Conservation (phyloP, 2,113 vertebrate genomes). For the Petrocephalus zakoni region DNA sequence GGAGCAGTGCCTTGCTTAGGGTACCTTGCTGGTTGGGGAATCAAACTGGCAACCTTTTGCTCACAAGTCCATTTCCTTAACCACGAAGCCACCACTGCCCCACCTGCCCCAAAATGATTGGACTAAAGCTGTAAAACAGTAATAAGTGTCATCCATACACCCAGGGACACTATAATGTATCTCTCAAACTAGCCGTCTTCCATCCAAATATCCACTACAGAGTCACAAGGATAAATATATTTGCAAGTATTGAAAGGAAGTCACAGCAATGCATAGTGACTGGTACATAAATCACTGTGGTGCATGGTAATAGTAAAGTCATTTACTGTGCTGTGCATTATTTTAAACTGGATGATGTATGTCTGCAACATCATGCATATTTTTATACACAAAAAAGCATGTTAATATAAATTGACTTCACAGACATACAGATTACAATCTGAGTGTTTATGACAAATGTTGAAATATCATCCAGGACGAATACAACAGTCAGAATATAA, state of each 20-base stretch:
- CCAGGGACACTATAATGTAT: background rate
- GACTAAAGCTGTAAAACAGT: background rate
- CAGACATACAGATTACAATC: background rate
- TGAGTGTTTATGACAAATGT: background rate
- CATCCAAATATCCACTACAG: background rate
- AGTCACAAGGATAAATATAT: background rate
- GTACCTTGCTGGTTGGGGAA: no score
- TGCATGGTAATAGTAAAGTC: background rate
- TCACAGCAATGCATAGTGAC: background rate
- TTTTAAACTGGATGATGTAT: background rate
- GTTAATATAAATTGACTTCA: background rate
- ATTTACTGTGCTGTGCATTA: background rate
- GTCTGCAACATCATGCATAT: background rate
- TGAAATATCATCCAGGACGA: background rate
- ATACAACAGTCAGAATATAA: background rate
- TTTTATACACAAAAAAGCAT: background rate
- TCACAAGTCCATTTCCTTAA: no score
- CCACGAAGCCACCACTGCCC: no score
- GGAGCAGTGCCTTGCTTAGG: no score
- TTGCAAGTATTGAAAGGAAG: background rate
- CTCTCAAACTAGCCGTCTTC: background rate
- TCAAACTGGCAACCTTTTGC: no score
- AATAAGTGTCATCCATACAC: background rate
- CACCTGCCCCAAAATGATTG: background rate
- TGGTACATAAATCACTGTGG: background rate